Conservation (phyloP, 1,140 invertebrate species). For the Drosophila kurseongensis region DNA sequence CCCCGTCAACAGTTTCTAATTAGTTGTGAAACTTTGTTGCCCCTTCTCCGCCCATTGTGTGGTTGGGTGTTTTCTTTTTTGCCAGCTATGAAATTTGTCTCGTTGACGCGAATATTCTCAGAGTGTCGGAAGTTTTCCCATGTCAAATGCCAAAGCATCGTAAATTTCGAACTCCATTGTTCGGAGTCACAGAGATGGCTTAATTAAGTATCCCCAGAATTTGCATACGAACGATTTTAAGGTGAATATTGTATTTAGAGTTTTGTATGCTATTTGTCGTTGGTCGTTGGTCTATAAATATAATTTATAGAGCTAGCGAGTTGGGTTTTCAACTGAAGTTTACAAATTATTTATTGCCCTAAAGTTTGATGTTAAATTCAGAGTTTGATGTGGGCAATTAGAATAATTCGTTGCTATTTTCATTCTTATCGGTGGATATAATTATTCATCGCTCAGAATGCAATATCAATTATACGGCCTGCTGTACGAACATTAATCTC, state of each 20-base stretch:
- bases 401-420: neutral
- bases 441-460: slow-evolving; percentile 27
- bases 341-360: neutral
- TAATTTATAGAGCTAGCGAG: slow-evolving; percentile 7
- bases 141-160: slow-evolving; percentile 55
- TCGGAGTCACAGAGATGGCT: slow-evolving; percentile 24
- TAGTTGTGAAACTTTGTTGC: slow-evolving; percentile 54
- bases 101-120: slow-evolving; percentile 47
- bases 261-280: slow-evolving; percentile 32
- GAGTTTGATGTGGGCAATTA: neutral
- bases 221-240: slow-evolving; percentile 25
- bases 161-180: slow-evolving; percentile 48
- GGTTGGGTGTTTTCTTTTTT: slow-evolving; percentile 12
- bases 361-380: neutral
- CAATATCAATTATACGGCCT: slow-evolving; percentile 44
- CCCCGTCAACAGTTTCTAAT: slow-evolving; percentile 59
- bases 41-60: slow-evolving; percentile 7
- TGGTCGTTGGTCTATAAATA: slow-evolving; percentile 17
- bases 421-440: slow-evolving; percentile 15
- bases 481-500: slow-evolving; percentile 29
- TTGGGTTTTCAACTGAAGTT: neutral
- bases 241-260: slow-evolving; percentile 7
- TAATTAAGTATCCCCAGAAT: slow-evolving; percentile 41
- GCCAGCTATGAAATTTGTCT: slow-evolving; percentile 30
- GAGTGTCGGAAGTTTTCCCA: slow-evolving; percentile 52